Percentiles rank a stretch among this genome's conserved stretches.
phyloP scores from a whole-genome alignment of 2,888 invertebrate genomes.

The Aphodius granarius region DNA sequence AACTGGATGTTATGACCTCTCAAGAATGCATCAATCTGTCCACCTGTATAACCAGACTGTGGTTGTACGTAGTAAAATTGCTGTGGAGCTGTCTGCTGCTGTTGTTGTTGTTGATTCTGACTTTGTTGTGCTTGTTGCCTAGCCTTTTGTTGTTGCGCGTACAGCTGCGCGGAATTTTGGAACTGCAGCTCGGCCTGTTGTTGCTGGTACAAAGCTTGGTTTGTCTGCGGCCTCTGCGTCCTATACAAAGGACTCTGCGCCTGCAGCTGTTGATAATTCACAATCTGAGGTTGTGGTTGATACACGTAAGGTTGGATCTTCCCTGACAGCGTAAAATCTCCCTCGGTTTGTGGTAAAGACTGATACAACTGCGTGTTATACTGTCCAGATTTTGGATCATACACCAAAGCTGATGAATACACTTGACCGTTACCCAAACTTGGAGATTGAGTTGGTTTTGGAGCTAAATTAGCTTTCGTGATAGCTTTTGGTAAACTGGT shows the following conservation, averaged over 20 bases:
- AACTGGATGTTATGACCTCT: constrained; percentile 71
- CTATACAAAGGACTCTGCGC: constrained; percentile 58
- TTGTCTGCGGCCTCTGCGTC: constrained; percentile 44
- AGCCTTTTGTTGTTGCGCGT: constrained; percentile 54
- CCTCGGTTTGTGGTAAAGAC: constrained; percentile 71
- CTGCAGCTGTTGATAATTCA: constrained; percentile 63
- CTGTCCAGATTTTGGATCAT: constrained; percentile 74
- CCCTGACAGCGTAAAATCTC: constrained; percentile 72
- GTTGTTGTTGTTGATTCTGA: constrained; percentile 49
- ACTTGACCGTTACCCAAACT: constrained; percentile 61
- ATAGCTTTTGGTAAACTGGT: constrained; percentile 44
- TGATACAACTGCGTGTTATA: constrained; percentile 81
- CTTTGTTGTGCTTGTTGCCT: constrained; percentile 50
- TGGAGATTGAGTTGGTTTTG: constrained; percentile 51
- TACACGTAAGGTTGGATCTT: constrained; percentile 75
- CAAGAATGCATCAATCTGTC: constrained; percentile 80
- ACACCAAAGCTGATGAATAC: constrained; percentile 77
- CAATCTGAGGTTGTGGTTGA: constrained; percentile 55
- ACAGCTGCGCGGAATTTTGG: constrained; percentile 59
- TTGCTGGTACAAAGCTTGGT: constrained; percentile 56
- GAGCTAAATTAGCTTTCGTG: constrained; percentile 27
- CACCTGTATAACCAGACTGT: constrained; percentile 57
- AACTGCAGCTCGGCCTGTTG: constrained; percentile 67
- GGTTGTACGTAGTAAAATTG: constrained; percentile 66
- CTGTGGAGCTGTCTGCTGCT: constrained; percentile 43